A percentile compares a stretch with the other conserved stretches of the same genome.
These are phyloP conservation scores for Ooceraea biroi DNA, from an alignment of 1,140 invertebrate species.

Conservation along the genomic window DNA sequence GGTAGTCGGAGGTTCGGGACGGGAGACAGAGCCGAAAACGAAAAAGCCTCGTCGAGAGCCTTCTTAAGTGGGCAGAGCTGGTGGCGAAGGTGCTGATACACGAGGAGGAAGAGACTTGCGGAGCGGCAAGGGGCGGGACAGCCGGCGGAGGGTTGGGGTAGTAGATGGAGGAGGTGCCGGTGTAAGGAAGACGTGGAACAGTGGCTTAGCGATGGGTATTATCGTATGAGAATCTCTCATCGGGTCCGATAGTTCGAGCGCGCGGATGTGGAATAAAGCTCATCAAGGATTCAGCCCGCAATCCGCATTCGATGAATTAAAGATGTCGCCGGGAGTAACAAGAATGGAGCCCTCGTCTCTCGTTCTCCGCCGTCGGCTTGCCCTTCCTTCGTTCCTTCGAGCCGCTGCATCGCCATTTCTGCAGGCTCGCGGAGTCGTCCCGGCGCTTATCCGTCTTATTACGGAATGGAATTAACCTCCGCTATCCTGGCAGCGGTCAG, in stretches of 20 bases:
- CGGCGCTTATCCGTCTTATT: conserved; percentile 77
- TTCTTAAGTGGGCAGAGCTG: conserved; percentile 68
- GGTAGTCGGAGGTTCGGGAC: conserved; percentile 46
- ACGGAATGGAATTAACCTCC: conserved; percentile 77
- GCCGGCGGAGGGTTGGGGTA: conserved; percentile 7
- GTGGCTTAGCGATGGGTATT: conserved; percentile 78
- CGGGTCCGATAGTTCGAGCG: conserved; percentile 84
- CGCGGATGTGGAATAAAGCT: conserved; percentile 86
- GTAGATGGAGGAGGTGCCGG: conserved; percentile 29
- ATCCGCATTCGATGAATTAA: conserved; percentile 86
- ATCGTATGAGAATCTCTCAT: conserved; percentile 84
- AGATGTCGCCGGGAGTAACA: conserved; percentile 85
- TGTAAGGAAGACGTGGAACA: conserved; percentile 66
- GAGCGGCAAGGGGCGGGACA: conserved; percentile 24
- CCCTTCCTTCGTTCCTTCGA: conserved; percentile 20
- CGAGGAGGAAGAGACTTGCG: conserved; percentile 33
- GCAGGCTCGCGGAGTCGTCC: conserved; percentile 59
- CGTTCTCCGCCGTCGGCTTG: conserved; percentile 54
- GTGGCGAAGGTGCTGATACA: conserved; percentile 49
- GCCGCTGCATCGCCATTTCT: conserved; percentile 52
- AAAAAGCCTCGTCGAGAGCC: conserved; percentile 71
- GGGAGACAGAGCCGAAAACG: conserved; percentile 66
- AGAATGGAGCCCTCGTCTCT: conserved; percentile 79
- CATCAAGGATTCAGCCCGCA: conserved; percentile 85
- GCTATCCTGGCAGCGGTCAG: conserved; percentile 21